A percentile compares a stretch with the other conserved stretches of the same genome.
Evolutionary conservation across 2,888 invertebrate species (phyloP).

Genomic region (Lasius platythorax): DNA sequence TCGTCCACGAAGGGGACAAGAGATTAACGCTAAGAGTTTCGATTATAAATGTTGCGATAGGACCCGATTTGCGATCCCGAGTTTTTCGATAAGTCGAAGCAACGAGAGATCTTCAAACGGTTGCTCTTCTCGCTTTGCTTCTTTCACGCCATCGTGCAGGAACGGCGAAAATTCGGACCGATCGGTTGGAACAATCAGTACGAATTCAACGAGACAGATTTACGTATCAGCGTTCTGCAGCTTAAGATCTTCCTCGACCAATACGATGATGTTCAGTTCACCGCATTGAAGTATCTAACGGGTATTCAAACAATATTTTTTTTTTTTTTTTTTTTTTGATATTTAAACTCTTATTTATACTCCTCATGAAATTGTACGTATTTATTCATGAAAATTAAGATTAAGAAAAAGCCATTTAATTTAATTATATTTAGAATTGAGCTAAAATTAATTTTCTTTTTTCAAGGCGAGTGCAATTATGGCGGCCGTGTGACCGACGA

Average conservation of each 20-base stretch:
- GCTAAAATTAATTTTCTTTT: not conserved
- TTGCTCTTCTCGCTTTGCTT: slow-evolving; percentile 95
- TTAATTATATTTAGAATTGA: not conserved
- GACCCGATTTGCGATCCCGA: slow-evolving; percentile 96
- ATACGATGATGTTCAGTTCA: slow-evolving; percentile 94
- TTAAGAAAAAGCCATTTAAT: not conserved
- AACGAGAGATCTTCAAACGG: slow-evolving; percentile 92
- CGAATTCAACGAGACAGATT: slow-evolving; percentile 98
- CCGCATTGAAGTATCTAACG: slow-evolving; percentile 95
- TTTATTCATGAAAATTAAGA: not conserved
- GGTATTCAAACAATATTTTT: slow-evolving; percentile 68
- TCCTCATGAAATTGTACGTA: not conserved
- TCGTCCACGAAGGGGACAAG: not conserved
- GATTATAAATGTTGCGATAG: slow-evolving; percentile 61
- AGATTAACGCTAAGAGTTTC: not conserved
- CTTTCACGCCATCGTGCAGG: slow-evolving; percentile 97
- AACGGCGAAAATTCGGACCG: slow-evolving; percentile 96
- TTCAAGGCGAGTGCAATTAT: slow-evolving; percentile 96
- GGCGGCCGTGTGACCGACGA: slow-evolving; percentile 98
- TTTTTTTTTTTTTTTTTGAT: not conserved
- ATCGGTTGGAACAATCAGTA: slow-evolving; percentile 98
- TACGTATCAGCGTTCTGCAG: slow-evolving; percentile 95
- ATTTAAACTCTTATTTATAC: not conserved
- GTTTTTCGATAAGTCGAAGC: slow-evolving; percentile 95
- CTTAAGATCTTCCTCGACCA: slow-evolving; percentile 95